These are phyloP conservation scores for Aspiorhynchus laticeps DNA, from an alignment of 2,113 vertebrate species.

Conservation along the genomic window DNA sequence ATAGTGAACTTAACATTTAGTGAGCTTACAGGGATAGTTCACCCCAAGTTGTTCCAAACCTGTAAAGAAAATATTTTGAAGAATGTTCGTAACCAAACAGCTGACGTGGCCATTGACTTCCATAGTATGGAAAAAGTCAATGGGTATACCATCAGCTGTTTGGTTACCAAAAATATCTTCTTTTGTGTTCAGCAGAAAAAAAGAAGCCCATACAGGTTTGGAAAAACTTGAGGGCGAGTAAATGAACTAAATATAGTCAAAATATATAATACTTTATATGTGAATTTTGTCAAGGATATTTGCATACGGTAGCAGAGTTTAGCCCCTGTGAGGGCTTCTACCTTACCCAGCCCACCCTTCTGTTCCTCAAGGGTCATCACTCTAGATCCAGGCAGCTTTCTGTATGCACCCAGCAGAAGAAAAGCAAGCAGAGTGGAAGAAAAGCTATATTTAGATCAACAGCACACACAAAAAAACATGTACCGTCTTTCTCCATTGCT, in stretches of 20 bases:
- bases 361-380: slow-evolving; percentile 56
- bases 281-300: not conserved
- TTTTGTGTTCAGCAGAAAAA: not conserved
- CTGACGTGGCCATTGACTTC: too few relatives aligned
- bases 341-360: slow-evolving; percentile 53
- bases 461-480: slow-evolving; percentile 50
- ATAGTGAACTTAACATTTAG: not conserved
- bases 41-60: not conserved
- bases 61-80: not conserved
- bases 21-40: too few relatives aligned
- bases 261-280: not conserved
- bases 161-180: not conserved
- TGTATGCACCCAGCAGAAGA: slow-evolving; percentile 42
- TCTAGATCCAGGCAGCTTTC: slow-evolving; percentile 24
- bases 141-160: too few relatives aligned
- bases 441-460: slow-evolving; percentile 70
- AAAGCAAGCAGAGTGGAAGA: slow-evolving; percentile 46
- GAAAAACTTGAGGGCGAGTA: not conserved
- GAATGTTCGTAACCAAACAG: not conserved
- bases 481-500: slow-evolving; percentile 51
- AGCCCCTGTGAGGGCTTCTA: slow-evolving; percentile 7
- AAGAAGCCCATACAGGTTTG: not conserved
- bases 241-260: not conserved
- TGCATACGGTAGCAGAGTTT: not conserved
- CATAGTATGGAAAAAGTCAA: too few relatives aligned